Base-by-base conservation (phyloP, 2,888 invertebrate genomes). In the Chironomus riparius region DNA sequence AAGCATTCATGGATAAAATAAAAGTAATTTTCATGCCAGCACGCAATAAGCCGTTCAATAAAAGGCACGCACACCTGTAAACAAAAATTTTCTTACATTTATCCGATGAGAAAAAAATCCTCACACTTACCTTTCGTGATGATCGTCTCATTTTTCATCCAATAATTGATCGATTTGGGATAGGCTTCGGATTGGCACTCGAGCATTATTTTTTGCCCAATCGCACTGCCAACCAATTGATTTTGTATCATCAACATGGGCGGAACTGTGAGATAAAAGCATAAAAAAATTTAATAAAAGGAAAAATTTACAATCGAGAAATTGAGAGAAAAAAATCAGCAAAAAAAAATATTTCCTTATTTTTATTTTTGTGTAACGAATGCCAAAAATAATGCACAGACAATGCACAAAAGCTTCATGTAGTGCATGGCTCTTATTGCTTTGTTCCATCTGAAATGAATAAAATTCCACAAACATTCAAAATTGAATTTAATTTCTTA, bases 161-260 rank as follows among this genome's bases (percentile, higher is more conserved):
- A 91, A 81, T 91, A 91, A 84, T 90, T 91, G 81, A 91, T 89
- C 77, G 90, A 89, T 82, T 89, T 89, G 15, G 91, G 91, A 82
- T 86, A 90, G 38, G 91, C 91, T 82, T 91, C 91, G 70, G 90
- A 90, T 81, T 88, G 86, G 81, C 91, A 91, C 81, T 90, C 90
- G 79, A 91, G 82, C n/a, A 88, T 87, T 80, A 90, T 87, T 80
- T 88, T 86, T 79, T 90, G 88, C 48, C 88, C 88, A 78, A 87
- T 85, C 78, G 87, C 87, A 18, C 89, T 90, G 18, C 90, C 91
- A 13, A 91, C 88, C 81, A 91, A 85, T 83, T 90, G 90, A 85
- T 91, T 90, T 80, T 88, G 90, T 79, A 91, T 89, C 87, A 87
- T 89, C 79, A 91, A 89, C 88, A 90, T 89, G 76, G 91, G 91